Conservation (phyloP, 2,113 vertebrate genomes). For the Platycercus adscitus region DNA sequence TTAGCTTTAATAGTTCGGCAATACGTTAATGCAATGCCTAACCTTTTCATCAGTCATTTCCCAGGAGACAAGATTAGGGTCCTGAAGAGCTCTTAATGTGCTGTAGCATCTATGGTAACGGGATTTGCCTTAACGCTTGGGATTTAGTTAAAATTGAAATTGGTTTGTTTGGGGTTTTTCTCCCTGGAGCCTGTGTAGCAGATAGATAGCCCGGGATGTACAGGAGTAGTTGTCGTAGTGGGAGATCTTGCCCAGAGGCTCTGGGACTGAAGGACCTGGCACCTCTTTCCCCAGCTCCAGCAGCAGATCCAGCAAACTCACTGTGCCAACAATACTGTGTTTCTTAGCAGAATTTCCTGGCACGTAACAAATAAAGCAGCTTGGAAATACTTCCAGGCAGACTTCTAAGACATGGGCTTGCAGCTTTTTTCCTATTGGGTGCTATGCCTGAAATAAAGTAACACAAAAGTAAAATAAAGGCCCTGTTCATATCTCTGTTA, state of each 20-base stretch:
- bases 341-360: background rate
- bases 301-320: background rate
- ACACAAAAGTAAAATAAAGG: background rate
- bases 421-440: background rate
- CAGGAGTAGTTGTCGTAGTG: background rate
- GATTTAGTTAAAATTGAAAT: slow-evolving; percentile 17
- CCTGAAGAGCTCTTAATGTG: slow-evolving; percentile 3
- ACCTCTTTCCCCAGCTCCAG: background rate
- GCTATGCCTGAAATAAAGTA: background rate
- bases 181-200: background rate
- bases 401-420: background rate
- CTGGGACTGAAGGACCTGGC: background rate
- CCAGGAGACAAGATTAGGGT: background rate
- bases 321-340: background rate
- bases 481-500: slow-evolving; percentile 5
- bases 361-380: background rate
- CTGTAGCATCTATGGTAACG: background rate
- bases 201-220: background rate
- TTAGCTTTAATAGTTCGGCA: slow-evolving; percentile 5
- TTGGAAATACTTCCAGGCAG: background rate
- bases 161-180: background rate
- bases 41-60: slow-evolving; percentile 2
- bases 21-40: background rate
- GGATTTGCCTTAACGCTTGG: background rate
- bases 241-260: background rate